phyloP scores from a whole-genome alignment of 1,140 invertebrate species.

The Lepidurus packardi region DNA sequence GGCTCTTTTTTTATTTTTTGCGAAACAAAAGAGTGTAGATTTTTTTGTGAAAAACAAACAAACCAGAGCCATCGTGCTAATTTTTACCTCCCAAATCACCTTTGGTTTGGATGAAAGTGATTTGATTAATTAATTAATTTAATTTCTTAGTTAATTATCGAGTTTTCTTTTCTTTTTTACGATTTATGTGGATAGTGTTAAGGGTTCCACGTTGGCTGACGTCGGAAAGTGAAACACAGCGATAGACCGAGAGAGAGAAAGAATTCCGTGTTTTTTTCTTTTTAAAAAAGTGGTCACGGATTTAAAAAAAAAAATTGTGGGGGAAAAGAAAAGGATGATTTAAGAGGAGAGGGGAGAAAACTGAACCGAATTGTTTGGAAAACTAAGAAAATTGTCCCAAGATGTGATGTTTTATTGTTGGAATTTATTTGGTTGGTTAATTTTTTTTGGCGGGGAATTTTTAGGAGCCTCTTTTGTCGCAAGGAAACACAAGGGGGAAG shows the following conservation, averaged over 20 bases:
- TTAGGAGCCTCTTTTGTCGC: not conserved
- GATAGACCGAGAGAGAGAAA: too few species aligned
- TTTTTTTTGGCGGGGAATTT: not conserved
- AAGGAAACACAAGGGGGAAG: not conserved
- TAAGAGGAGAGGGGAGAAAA: not conserved
- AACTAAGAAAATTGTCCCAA: not conserved
- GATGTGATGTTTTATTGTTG: slow-evolving; percentile 7
- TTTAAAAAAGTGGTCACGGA: not conserved
- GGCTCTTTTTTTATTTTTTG: not conserved
- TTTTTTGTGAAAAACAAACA: not conserved
- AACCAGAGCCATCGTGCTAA: not conserved
- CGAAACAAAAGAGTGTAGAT: not conserved
- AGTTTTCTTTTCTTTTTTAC: not conserved
- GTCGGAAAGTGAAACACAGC: too few species aligned
- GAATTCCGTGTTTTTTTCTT: too few species aligned
- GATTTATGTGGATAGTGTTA: not conserved
- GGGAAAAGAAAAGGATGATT: not conserved
- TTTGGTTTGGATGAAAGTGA: slow-evolving; percentile 2
- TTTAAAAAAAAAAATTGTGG: not conserved
- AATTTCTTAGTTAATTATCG: not conserved
- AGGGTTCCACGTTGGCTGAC: not conserved
- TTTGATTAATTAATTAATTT: not conserved
- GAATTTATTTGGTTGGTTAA: not conserved
- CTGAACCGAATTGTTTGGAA: not conserved
- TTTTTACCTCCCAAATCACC: not conserved